A percentile compares a stretch with the other conserved stretches of the same genome.
phyloP scores from a whole-genome alignment of 1,140 invertebrate genomes.

The Penaeus chinensis region DNA sequence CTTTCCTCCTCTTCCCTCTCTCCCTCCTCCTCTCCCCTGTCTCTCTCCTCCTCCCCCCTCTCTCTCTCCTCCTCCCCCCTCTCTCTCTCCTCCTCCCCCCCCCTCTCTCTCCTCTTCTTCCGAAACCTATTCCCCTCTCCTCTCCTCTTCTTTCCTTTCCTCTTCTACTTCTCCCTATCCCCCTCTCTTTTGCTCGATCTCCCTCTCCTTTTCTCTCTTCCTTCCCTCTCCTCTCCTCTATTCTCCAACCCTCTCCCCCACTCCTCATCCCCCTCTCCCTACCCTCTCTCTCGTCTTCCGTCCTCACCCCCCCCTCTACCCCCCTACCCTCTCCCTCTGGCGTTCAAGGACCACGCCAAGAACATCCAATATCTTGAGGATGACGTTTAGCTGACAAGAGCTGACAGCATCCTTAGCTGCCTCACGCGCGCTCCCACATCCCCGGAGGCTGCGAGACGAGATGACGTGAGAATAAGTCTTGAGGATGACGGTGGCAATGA shows the following conservation, averaged over 20 bases:
- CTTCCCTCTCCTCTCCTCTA: background rate
- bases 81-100: background rate
- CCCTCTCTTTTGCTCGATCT: background rate
- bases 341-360: background rate
- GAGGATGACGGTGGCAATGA: no score
- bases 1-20: background rate
- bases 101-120: background rate
- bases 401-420: no score
- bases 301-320: background rate
- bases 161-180: background rate
- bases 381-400: no score
- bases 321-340: background rate
- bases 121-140: background rate
- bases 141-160: background rate
- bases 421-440: no score
- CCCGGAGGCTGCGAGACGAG: no score
- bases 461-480: no score
- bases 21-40: background rate
- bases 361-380: no score
- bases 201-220: background rate
- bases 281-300: background rate
- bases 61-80: no score
- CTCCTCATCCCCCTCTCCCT: conserved; percentile 21
- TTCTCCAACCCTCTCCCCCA: background rate
- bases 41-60: no score